Base-by-base conservation (phyloP, 2,888 invertebrate species). In the Acleris emargana region DNA sequence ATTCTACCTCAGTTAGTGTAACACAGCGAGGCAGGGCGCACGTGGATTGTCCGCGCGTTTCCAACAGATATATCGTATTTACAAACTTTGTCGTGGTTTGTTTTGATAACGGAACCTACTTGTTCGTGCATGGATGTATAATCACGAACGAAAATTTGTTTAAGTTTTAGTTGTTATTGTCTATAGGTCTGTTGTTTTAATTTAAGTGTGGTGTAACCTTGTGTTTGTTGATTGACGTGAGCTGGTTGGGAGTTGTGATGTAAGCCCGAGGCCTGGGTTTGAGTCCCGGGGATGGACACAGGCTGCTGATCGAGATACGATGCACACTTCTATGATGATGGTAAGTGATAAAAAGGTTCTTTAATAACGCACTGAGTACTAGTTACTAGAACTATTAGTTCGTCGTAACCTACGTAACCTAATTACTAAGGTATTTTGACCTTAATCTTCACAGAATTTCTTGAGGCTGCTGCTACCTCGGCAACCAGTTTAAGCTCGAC, bases 281-380 rank as follows among this genome's bases (percentile, higher is more conserved):
- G 84, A 83, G 68, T 86, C 89, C 89, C 86, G 84, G 82, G 71
- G 71, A 75, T 84, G 89, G 80, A 71, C 77, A 75, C 72, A 71
- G 73, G 70, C 74, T 77, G 78, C 72, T 84, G 83, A 84, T 68
- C 66, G 58, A 57, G 66, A 62, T 60, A 79, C 72, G 61, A 91
- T 91, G 91, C 91, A 91, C 75, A 89, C 91, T 81, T 91, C 91
- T 79, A 87, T 92, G 79, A 91, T 91, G 86, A 91, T 92, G 91
- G 91, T 91, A 71, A 87, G 91, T 81, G n/a, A 43, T 55, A 43
- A 3, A 32, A 28, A 53, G 42, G 6, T 7, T 16, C 5, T 13
- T 38, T 13, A 11, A 38, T 38, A 38, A 38, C 4, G 38, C 38
- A 38, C 11, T 4, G n/a, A n/a, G n/a, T n/a, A 13, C 32, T 32